Base-by-base conservation (phyloP, 2,888 invertebrate species). In the Agrotis segetum region DNA sequence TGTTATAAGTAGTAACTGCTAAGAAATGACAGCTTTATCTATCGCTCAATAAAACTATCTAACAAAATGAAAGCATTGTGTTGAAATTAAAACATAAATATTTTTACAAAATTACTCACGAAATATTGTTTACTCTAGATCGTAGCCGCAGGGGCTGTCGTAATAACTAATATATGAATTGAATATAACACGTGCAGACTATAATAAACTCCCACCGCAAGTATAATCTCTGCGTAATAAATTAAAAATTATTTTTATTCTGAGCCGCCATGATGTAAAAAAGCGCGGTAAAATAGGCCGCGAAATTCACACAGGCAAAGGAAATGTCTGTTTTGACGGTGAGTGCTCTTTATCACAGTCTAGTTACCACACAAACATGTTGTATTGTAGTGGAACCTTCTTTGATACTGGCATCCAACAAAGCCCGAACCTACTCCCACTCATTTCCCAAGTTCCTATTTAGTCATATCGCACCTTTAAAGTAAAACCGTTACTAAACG, bases 91-190 rank as follows among this genome's bases (percentile, higher is more conserved):
- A 47, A 53, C 40, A 55, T 24, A n/a, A 49, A 34, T 52, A 67
- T 46, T 63, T 67, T 40, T 1, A 40, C 40, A 16, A 46, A 46
- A 46, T 61, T 55, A n/a, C 50, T 13, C 55, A 59, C 44, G 19
- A 67, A 62, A 74, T 66, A 65, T 65, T 47, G 63, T 60, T 16
- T 68, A 14, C 24, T 78, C 50, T 61, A 56, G n/a, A 40, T 53
- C 40, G 67, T 59, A 69, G 47, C 56, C 40, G n/a, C 58, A 40
- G 2, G 53, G 46, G 55, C 64, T 67, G 68, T 65, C 63, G 69
- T 71, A 73, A 70, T 72, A 82, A 66, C 63, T 64, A 74, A 61
- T 61, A 61, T 61, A 77, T 68, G 47, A 77, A 77, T 77, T 71
- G 64, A 77, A 71, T 71, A 58, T 67, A 65, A 77, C 50, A 50